These are phyloP conservation scores for Gastrophysa polygoni DNA, from an alignment of 2,888 invertebrate genomes.

Conservation along the genomic window DNA sequence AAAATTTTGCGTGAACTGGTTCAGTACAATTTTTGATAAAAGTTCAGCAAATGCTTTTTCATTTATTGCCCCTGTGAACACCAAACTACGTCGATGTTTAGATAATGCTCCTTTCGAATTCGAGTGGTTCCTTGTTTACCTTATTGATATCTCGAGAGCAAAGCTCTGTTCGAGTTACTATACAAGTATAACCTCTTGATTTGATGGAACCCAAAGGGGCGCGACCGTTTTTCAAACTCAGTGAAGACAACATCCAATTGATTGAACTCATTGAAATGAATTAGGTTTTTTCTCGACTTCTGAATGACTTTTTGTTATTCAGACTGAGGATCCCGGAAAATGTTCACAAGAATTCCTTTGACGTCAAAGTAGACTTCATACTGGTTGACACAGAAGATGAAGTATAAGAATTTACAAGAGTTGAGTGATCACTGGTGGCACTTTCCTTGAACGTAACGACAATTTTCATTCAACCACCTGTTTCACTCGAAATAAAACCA, in stretches of 20 bases:
- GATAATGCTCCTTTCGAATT: conserved; percentile 9
- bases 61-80: no score
- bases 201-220: conserved; percentile 23
- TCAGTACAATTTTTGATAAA: no score
- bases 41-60: no score
- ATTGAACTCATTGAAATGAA: conserved; percentile 14
- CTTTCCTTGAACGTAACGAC: no score
- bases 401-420: no score
- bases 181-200: conserved; percentile 46
- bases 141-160: conserved; percentile 54
- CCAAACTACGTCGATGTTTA: neutral
- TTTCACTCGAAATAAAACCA: no score
- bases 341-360: neutral
- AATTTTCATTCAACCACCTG: no score
- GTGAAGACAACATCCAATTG: conserved; percentile 10
- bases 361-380: no score
- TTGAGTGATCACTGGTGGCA: no score
- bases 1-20: no score
- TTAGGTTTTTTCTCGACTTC: conserved; percentile 12
- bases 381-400: no score
- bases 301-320: neutral
- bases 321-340: no score
- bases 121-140: conserved; percentile 50
- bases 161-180: conserved; percentile 46
- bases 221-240: conserved; percentile 21